Conservation (phyloP, 2,797 vertebrate genomes). For the Sebastiscus albofasciatus region DNA sequence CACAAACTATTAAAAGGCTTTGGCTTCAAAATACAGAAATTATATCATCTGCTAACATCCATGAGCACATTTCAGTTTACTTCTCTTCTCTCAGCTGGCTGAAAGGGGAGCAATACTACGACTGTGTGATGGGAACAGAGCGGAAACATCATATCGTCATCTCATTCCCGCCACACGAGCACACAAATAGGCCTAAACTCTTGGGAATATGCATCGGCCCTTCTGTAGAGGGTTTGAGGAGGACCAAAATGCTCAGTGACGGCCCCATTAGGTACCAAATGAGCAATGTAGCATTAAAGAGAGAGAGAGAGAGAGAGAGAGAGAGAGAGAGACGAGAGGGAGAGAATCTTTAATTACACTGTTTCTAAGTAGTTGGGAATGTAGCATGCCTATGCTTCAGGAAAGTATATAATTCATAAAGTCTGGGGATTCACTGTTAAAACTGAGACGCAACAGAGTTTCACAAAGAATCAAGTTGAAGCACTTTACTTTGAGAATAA, state of each 20-base stretch:
- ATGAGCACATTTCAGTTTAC: not conserved
- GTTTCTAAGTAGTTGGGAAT: conserved; percentile 36
- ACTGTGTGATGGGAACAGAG: conserved; percentile 39
- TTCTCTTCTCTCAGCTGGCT: conserved; percentile 36
- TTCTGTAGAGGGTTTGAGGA: conserved; percentile 62
- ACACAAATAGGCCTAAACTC: conserved; percentile 68
- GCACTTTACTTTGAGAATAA: not conserved
- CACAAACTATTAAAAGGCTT: conserved; percentile 39
- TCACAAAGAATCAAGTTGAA: not conserved
- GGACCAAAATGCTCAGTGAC: conserved; percentile 72
- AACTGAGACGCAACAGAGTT: not conserved
- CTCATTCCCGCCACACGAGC: conserved; percentile 47
- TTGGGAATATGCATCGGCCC: conserved; percentile 58
- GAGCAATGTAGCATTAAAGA: conserved; percentile 68
- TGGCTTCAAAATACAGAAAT: not conserved
- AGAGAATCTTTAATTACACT: conserved; percentile 43
- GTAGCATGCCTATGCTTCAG: conserved; percentile 21
- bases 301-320: not conserved
- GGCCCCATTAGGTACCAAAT: conserved; percentile 80
- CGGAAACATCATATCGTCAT: conserved; percentile 49
- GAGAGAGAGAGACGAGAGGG: not conserved
- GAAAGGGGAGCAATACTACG: conserved; percentile 5
- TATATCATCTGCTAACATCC: not conserved
- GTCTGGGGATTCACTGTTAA: not conserved
- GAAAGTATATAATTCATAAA: conserved; percentile 35